Evolutionary conservation across 2,888 invertebrate species (phyloP), one percentile per base, ranked within the genome.

Genomic region (Orthosia cruda): DNA sequence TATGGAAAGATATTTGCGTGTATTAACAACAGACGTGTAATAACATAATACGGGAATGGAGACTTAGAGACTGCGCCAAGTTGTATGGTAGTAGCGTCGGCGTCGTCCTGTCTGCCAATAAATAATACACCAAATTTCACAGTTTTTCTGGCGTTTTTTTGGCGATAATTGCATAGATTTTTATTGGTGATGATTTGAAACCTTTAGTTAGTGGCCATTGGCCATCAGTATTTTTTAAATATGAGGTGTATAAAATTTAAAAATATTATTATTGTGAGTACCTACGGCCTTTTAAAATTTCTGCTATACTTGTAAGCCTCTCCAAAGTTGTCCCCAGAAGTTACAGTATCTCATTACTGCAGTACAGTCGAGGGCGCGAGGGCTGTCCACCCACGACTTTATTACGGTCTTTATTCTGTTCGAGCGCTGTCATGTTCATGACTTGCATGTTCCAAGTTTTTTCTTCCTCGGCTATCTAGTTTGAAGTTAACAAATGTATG

Each of bases 371-470:
- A 66, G 72, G 64, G 26, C 61, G 23, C 40, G 65, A 73, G 47
- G 4, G 23, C 11, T 52, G 15, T 80, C 65, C 85, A 52, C 81
- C 62, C 67, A 62, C 85, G n/a, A 67, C 59, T 32, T 63, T 54
- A 63, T 63, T 84, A 52, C 66, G 26, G 20, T 75, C 54, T 74
- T 61, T 54, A 81, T 50, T 84, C 40, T 55, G 63, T 50, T 59
- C 47, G 55, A 70, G 50, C 52, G 49, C 50, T 62, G 62, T 26
- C 77, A 61, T 85, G 82, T 55, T 26, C 77, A 61, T 85, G 85
- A 81, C 86, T 81, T 75, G 81, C 83, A 61, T 54, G 45, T 81
- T 66, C 13, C 16, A 57, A 64, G 55, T 76, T 81, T 83, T 84
- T 82, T 80, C 63, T 23, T 49, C 57, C 66, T 32, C 66, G 71